Conservation (phyloP, 1,140 invertebrate species). For the Bacillus rossius region DNA sequence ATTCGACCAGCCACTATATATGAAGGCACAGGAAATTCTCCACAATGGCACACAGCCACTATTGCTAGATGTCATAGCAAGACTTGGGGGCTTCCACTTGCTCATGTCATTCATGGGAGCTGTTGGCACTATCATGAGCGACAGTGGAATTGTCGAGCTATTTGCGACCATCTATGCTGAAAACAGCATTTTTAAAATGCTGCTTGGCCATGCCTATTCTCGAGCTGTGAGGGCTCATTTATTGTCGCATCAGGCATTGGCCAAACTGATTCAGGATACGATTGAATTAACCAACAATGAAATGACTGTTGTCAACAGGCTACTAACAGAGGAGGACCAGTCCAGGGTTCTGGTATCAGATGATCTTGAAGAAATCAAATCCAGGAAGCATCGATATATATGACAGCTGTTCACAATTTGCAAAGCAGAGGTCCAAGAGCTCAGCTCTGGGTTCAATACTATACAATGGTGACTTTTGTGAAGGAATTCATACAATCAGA, state of each 20-base stretch:
- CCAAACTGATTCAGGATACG: slow-evolving; percentile 24
- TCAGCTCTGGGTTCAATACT: slow-evolving; percentile 39
- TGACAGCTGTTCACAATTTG: not conserved
- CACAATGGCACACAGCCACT: not conserved
- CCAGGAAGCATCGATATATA: not conserved
- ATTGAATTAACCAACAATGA: not conserved
- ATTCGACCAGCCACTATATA: slow-evolving; percentile 32
- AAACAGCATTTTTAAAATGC: slow-evolving; percentile 34
- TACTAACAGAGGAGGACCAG: not conserved
- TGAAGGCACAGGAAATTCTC: slow-evolving; percentile 40
- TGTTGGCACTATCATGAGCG: slow-evolving; percentile 37
- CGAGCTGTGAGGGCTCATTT: slow-evolving; percentile 40
- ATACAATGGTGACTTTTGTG: slow-evolving; percentile 33
- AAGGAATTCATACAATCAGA: slow-evolving; percentile 37
- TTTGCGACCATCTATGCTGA: slow-evolving; percentile 30
- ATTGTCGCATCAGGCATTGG: slow-evolving; percentile 30
- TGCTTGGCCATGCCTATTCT: slow-evolving; percentile 39
- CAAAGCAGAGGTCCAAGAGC: not conserved
- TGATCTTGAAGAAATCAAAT: not conserved
- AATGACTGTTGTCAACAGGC: not conserved
- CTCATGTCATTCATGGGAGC: slow-evolving; percentile 38
- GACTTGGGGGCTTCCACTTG: slow-evolving; percentile 34
- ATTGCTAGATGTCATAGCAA: slow-evolving; percentile 17
- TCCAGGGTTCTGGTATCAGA: not conserved
- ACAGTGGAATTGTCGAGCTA: slow-evolving; percentile 36